Evolutionary conservation across 2,888 invertebrate species (phyloP).

Genomic region (Parnassius mnemosyne): DNA sequence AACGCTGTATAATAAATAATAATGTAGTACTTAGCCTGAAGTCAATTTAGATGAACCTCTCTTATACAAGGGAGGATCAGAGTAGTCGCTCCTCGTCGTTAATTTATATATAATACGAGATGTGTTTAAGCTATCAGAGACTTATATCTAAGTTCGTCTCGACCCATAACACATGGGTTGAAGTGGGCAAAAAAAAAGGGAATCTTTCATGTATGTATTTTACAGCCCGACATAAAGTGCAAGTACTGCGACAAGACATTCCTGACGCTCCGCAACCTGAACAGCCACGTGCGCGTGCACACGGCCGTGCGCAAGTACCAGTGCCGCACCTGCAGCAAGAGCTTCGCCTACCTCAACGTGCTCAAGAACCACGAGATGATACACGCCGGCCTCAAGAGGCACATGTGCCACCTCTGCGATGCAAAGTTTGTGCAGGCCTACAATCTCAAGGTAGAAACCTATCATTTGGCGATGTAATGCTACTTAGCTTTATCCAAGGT

Average conservation of each 20-base stretch:
- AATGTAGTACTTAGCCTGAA: too few species aligned
- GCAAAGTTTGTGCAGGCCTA: constrained; percentile 72
- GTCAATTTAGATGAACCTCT: too few species aligned
- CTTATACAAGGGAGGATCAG: too few species aligned
- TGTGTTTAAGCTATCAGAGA: too few species aligned
- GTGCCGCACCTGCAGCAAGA: constrained; percentile 82
- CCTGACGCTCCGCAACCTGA: constrained; percentile 80
- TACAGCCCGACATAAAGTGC: constrained; percentile 75
- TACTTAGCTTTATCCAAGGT: too few species aligned
- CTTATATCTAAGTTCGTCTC: too few species aligned
- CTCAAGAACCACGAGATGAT: constrained; percentile 86
- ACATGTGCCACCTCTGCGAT: constrained; percentile 85
- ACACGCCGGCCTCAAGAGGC: constrained; percentile 85
- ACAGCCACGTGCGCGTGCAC: constrained; percentile 82
- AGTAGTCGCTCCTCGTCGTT: too few species aligned
- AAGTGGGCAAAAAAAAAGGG: too few species aligned
- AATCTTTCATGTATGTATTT: constrained; percentile 13
- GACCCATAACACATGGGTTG: too few species aligned
- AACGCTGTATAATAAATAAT: too few species aligned
- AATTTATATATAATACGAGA: too few species aligned
- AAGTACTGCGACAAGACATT: constrained; percentile 68
- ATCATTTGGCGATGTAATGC: too few species aligned
- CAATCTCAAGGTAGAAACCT: constrained; percentile 62
- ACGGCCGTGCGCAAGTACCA: constrained; percentile 81
- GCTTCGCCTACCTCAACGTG: constrained; percentile 84